phyloP scores from a whole-genome alignment of 2,888 invertebrate species.

The Athalia rosae region DNA sequence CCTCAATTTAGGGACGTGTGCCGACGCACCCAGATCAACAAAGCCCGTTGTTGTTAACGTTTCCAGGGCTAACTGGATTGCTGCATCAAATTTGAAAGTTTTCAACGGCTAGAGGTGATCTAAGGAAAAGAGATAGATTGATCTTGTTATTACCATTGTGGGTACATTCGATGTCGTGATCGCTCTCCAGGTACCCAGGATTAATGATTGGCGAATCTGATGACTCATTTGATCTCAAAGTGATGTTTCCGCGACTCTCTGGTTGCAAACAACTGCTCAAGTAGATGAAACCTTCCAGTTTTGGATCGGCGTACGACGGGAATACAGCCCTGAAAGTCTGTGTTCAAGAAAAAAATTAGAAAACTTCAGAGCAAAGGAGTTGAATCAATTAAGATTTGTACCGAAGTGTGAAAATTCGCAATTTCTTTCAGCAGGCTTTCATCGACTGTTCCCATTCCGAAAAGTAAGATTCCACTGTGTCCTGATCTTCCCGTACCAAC shows the following conservation, averaged over 20 bases:
- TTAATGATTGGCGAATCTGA: constrained; percentile 81
- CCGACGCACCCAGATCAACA: constrained; percentile 77
- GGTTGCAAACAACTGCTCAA: constrained; percentile 83
- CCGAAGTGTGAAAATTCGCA: constrained; percentile 80
- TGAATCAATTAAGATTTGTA: constrained; percentile 60
- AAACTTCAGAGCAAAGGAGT: not conserved
- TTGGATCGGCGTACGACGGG: constrained; percentile 79
- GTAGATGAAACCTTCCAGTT: constrained; percentile 82
- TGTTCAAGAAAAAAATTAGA: constrained; percentile 29
- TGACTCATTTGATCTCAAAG: constrained; percentile 77
- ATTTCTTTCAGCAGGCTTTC: constrained; percentile 79
- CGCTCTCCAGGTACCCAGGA: constrained; percentile 82
- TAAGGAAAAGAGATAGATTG: not conserved
- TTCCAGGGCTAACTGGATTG: constrained; percentile 77
- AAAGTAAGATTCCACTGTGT: constrained; percentile 77
- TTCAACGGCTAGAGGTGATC: not conserved
- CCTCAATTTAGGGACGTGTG: constrained; percentile 81
- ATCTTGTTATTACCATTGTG: constrained; percentile 75
- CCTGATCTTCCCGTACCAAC: constrained; percentile 77
- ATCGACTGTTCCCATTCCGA: constrained; percentile 82
- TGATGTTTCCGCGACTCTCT: constrained; percentile 81
- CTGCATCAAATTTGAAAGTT: constrained; percentile 66
- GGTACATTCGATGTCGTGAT: constrained; percentile 80
- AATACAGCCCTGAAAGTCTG: constrained; percentile 81
- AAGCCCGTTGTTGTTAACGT: constrained; percentile 77